Conservation (phyloP, 2,888 invertebrate species). For the Elmis aenea region DNA sequence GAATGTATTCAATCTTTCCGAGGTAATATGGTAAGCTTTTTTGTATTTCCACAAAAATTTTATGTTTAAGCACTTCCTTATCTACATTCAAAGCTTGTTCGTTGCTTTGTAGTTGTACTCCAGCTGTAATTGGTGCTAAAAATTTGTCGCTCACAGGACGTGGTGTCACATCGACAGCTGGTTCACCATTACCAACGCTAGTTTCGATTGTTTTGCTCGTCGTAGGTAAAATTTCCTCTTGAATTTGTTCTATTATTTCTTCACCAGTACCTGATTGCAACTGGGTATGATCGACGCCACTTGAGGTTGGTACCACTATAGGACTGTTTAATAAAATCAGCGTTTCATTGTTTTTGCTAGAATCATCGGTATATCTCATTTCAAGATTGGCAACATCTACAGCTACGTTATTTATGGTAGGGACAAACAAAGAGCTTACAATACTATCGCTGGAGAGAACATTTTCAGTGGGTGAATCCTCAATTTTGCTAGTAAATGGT, state of each 20-base stretch:
- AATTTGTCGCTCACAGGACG: conserved; percentile 54
- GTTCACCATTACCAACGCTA: neutral
- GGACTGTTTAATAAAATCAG: conserved; percentile 36
- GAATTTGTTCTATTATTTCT: neutral
- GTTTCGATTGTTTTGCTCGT: neutral
- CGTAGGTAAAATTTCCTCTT: neutral
- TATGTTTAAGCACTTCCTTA: conserved; percentile 33
- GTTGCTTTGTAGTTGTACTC: conserved; percentile 51
- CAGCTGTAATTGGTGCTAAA: conserved; percentile 58
- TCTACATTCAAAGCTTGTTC: conserved; percentile 13
- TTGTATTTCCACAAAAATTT: conserved; percentile 56
- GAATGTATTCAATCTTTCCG: conserved; percentile 44
- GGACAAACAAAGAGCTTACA: neutral
- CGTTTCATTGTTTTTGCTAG: conserved; percentile 9
- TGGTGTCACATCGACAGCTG: conserved; percentile 51
- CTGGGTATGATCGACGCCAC: conserved; percentile 22
- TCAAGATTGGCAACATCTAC: neutral
- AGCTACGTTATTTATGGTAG: no score
- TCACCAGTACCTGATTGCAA: conserved; percentile 7
- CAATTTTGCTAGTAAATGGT: neutral
- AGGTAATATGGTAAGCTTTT: conserved; percentile 56
- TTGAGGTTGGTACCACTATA: conserved; percentile 42
- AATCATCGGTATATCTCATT: no score
- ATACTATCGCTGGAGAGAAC: neutral
- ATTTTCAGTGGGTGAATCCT: neutral